Evolutionary conservation across 1,140 invertebrate species (phyloP).

Genomic region (Rhagoletis pomonella): DNA sequence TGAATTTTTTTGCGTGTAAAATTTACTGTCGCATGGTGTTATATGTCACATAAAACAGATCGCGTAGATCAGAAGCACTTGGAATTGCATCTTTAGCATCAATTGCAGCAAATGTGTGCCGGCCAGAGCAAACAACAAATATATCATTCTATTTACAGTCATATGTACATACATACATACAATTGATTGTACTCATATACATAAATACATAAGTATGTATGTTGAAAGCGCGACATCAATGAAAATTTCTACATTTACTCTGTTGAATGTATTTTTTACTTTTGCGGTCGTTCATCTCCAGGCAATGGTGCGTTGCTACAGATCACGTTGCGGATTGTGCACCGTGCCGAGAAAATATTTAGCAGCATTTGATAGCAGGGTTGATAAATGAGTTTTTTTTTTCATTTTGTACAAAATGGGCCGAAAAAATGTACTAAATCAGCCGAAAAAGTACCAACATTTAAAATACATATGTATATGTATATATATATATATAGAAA

Average conservation of each 20-base stretch:
- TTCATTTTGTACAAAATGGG: too few species aligned
- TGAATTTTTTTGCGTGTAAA: too few species aligned
- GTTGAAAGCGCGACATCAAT: conserved; percentile 2
- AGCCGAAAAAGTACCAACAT: too few species aligned
- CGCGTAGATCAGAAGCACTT: conserved; percentile 37
- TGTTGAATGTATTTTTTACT: background rate
- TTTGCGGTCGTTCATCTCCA: conserved; percentile 44
- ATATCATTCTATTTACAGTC: background rate
- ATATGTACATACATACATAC: background rate
- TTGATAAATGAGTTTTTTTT: too few species aligned
- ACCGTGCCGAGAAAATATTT: background rate
- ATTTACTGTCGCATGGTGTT: background rate
- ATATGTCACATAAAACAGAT: conserved; percentile 41
- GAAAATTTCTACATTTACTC: conserved; percentile 1
- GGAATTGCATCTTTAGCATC: conserved; percentile 6
- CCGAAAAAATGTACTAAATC: too few species aligned
- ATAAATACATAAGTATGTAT: background rate
- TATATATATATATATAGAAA: too few species aligned
- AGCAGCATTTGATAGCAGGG: background rate
- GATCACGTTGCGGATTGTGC: conserved; percentile 19
- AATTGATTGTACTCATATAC: background rate
- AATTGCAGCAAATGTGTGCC: conserved; percentile 17
- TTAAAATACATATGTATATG: too few species aligned
- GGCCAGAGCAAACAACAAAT: background rate
- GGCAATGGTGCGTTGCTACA: conserved; percentile 17